Conservation (phyloP, 1,140 invertebrate genomes). For the Drosophila neocordata region DNA sequence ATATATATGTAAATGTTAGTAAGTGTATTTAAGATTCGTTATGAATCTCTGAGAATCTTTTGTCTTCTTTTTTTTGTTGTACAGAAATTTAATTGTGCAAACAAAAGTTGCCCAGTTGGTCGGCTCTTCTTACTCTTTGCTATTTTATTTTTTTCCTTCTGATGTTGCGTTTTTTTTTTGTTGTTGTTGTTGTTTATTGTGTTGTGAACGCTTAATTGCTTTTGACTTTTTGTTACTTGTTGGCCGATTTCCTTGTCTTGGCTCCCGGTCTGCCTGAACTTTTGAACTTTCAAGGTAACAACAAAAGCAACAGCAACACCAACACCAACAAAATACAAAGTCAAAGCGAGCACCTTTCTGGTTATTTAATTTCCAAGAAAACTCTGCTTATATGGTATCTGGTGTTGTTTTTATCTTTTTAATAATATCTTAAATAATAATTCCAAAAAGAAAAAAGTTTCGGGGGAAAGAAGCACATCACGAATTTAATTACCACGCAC, state of each 20-base stretch:
- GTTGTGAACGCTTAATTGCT: conserved; percentile 64
- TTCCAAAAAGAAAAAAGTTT: conserved; percentile 35
- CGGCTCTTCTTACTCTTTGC: conserved; percentile 27
- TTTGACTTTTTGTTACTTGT: conserved; percentile 50
- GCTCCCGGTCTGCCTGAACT: conserved; percentile 46
- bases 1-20: too few relatives aligned
- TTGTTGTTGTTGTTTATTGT: conserved; percentile 41
- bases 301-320: conserved; percentile 13
- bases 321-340: not conserved
- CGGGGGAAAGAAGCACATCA: conserved; percentile 38
- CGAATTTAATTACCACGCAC: conserved; percentile 67
- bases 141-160: conserved; percentile 20
- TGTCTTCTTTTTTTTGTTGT: conserved; percentile 16
- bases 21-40: not conserved
- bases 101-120: conserved; percentile 55
- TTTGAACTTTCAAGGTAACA: conserved; percentile 72
- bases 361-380: conserved; percentile 48
- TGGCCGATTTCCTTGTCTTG: conserved; percentile 54
- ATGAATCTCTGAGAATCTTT: not conserved
- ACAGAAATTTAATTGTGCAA: conserved; percentile 65
- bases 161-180: conserved; percentile 27
- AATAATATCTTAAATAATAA: conserved; percentile 57
- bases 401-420: conserved; percentile 56
- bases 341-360: conserved; percentile 24
- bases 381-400: conserved; percentile 14